phyloP scores from a whole-genome alignment of 1,140 invertebrate genomes.

The Drosophila miranda region DNA sequence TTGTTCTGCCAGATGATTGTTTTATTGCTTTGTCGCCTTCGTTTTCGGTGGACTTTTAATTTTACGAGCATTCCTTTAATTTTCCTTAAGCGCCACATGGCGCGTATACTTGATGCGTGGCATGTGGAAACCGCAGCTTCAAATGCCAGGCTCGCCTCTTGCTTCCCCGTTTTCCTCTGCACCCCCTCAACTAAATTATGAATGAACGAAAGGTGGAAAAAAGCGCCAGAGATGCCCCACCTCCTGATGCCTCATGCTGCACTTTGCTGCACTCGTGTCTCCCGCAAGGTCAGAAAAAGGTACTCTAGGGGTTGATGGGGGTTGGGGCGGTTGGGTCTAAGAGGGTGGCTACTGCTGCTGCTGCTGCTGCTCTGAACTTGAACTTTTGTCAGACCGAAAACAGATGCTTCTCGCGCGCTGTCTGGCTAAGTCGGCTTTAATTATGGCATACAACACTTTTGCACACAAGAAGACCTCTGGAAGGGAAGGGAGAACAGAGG shows the following conservation, averaged over 20 bases:
- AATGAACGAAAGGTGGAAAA: conserved; percentile 45
- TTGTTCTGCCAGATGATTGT: conserved; percentile 37
- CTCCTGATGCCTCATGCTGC: too few species aligned
- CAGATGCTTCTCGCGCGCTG: conserved; percentile 36
- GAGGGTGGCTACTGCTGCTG: conserved; percentile 4
- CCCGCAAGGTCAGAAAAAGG: too few species aligned
- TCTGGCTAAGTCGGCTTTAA: conserved; percentile 50
- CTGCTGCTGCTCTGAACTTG: conserved; percentile 35
- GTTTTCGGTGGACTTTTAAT: too few species aligned
- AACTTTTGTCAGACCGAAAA: conserved; percentile 46
- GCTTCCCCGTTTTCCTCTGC: too few species aligned
- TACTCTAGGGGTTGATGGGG: too few species aligned
- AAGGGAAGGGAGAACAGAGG: neutral
- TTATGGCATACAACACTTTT: conserved; percentile 46
- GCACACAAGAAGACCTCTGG: conserved; percentile 3
- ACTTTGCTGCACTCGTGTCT: too few species aligned
- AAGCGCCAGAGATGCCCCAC: conserved; percentile 4
- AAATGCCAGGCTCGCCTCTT: conserved; percentile 32
- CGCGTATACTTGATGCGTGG: conserved; percentile 44
- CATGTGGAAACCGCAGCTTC: conserved; percentile 26
- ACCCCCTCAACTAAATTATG: conserved; percentile 30
- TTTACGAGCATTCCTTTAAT: too few species aligned
- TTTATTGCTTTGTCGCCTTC: conserved; percentile 50
- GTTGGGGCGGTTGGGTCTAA: neutral
- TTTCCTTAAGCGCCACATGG: conserved; percentile 26